Conservation (phyloP, 1,140 invertebrate genomes). For the Trachymyrmex cornetzi region DNA sequence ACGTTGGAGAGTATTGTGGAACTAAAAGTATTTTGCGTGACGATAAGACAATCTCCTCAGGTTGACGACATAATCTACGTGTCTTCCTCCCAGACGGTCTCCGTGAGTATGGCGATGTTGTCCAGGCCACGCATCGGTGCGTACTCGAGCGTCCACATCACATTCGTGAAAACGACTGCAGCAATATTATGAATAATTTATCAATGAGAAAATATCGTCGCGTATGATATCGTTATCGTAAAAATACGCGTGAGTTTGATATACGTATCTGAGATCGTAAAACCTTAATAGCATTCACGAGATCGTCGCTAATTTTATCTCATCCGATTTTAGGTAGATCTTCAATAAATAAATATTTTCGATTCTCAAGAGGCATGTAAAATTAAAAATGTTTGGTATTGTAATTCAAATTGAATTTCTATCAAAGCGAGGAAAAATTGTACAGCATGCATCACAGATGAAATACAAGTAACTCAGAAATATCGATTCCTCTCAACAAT, state of each 20-base stretch:
- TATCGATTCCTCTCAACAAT: slow-evolving; percentile 1
- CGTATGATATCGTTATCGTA: not conserved
- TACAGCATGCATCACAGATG: not conserved
- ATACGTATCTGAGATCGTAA: not conserved
- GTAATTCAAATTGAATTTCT: slow-evolving; percentile 5
- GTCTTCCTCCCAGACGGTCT: slow-evolving; percentile 90
- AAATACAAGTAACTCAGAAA: slow-evolving; percentile 1
- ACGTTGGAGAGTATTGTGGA: slow-evolving; percentile 34
- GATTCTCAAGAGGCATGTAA: not conserved
- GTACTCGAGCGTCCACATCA: slow-evolving; percentile 93
- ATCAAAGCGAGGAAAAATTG: not conserved
- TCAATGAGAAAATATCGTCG: slow-evolving; percentile 6
- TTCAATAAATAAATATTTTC: slow-evolving; percentile 11
- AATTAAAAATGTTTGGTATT: not conserved
- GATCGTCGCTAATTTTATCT: slow-evolving; percentile 5
- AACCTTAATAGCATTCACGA: not conserved
- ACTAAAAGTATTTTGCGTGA: slow-evolving; percentile 37
- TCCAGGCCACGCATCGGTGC: slow-evolving; percentile 89
- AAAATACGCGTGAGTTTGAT: not conserved
- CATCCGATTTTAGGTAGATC: not conserved
- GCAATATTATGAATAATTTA: slow-evolving; percentile 24
- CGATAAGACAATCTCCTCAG: not conserved
- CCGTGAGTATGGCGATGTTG: slow-evolving; percentile 92
- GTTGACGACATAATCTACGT: slow-evolving; percentile 70
- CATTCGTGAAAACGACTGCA: slow-evolving; percentile 90